Percentiles rank a stretch among this genome's conserved stretches.
Evolutionary conservation across 2,888 invertebrate species (phyloP).

Genomic region (Harpalus rubripes): DNA sequence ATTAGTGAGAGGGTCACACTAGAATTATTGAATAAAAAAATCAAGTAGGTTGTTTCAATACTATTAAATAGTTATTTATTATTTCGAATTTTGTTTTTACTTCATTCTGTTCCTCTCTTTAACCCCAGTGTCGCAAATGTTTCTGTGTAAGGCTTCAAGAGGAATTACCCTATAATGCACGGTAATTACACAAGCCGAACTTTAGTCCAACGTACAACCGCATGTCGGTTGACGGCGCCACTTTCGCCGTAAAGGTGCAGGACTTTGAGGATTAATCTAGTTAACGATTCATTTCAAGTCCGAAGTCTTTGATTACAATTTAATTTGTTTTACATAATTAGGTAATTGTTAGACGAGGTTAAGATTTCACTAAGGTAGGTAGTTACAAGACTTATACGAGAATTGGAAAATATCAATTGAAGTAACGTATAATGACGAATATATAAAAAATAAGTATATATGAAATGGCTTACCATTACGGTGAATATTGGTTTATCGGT

Average conservation of each 20-base stretch:
- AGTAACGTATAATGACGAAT: no score
- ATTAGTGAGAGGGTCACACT: no score
- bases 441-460: no score
- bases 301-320: constrained; percentile 25
- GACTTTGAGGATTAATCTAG: constrained; percentile 22
- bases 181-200: background rate
- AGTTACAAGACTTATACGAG: no score
- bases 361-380: no score
- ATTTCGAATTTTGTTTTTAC: no score
- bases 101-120: background rate
- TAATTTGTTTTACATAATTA: background rate
- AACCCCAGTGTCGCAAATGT: background rate
- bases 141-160: background rate
- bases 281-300: constrained; percentile 25
- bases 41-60: no score
- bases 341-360: background rate
- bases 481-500: no score
- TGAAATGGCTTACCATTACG: no score
- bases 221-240: background rate
- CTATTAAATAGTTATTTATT: no score
- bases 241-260: background rate
- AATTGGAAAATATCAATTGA: no score
- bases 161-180: constrained; percentile 31
- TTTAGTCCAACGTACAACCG: background rate
- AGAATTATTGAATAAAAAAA: no score